Conservation (phyloP, 30 jellyfish, hydroid and myxozoan species). For the Hydra vulgaris region DNA sequence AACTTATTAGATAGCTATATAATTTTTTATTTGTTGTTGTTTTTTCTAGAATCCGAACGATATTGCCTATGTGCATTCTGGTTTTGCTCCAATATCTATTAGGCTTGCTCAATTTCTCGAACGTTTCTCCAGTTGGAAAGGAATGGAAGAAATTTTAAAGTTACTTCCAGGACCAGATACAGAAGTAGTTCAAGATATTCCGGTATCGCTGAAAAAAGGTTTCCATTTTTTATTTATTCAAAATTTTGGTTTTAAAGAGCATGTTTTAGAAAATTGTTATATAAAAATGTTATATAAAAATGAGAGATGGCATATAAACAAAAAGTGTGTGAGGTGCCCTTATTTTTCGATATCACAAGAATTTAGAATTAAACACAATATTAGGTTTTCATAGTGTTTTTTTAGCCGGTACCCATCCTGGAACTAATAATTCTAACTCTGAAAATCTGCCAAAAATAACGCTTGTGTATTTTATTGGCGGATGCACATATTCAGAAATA, state of each 20-base stretch:
- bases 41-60: conserved; percentile 57
- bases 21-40: neutral
- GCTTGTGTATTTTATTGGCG: conserved; percentile 89
- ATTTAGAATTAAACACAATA: no score
- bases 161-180: conserved; percentile 89
- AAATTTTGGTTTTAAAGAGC: conserved; percentile 34
- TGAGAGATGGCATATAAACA: no score
- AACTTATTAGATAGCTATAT: no score
- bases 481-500: conserved; percentile 90
- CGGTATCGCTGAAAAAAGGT: conserved; percentile 90
- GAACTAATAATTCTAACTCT: conserved; percentile 9
- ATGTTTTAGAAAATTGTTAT: no score
- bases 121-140: conserved; percentile 90
- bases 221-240: no score
- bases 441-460: conserved; percentile 53
- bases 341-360: no score
- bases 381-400: neutral
- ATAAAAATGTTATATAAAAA: no score
- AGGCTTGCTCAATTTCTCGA: conserved; percentile 85
- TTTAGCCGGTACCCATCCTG: conserved; percentile 19
- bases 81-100: conserved; percentile 90
- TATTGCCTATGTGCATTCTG: conserved; percentile 91
- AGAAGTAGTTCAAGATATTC: conserved; percentile 73
- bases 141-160: conserved; percentile 71
- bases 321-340: no score